phyloP scores from a whole-genome alignment of 2,113 vertebrate species.

The Gobius niger region DNA sequence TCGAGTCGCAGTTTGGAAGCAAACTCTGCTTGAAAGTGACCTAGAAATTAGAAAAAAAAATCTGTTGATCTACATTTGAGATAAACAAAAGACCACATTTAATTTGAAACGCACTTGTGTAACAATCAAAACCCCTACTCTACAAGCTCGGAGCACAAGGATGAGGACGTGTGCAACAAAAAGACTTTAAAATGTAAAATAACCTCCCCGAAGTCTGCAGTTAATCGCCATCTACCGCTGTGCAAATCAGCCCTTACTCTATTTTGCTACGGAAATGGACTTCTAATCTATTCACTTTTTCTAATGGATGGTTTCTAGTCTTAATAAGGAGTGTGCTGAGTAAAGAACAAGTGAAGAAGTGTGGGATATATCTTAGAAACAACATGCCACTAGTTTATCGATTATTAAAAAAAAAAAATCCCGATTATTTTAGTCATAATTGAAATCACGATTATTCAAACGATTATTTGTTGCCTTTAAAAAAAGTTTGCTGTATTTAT shows the following conservation, averaged over 20 bases:
- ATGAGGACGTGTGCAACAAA: conserved; percentile 52
- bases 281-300: conserved; percentile 60
- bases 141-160: conserved; percentile 22
- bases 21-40: conserved; percentile 20
- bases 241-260: conserved; percentile 59
- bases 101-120: conserved; percentile 17
- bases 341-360: too few relatives aligned
- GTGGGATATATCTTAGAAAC: too few relatives aligned
- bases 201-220: conserved; percentile 41
- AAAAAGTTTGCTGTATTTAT: too few relatives aligned
- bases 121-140: conserved; percentile 5
- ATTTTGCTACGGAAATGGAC: conserved; percentile 56
- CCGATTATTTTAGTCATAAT: too few relatives aligned
- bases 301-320: too few relatives aligned
- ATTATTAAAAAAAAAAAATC: too few relatives aligned
- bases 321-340: too few relatives aligned
- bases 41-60: conserved; percentile 15
- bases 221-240: conserved; percentile 46
- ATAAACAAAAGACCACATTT: background rate
- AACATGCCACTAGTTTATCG: too few relatives aligned
- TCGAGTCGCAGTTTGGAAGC: conserved; percentile 16
- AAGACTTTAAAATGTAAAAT: conserved; percentile 62
- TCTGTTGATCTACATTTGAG: conserved; percentile 13
- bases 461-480: too few relatives aligned
- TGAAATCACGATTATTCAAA: too few relatives aligned